A percentile compares a stretch with the other conserved stretches of the same genome.
Evolutionary conservation across 2,888 invertebrate genomes (phyloP).

Genomic region (Pristionchus mayeri): DNA sequence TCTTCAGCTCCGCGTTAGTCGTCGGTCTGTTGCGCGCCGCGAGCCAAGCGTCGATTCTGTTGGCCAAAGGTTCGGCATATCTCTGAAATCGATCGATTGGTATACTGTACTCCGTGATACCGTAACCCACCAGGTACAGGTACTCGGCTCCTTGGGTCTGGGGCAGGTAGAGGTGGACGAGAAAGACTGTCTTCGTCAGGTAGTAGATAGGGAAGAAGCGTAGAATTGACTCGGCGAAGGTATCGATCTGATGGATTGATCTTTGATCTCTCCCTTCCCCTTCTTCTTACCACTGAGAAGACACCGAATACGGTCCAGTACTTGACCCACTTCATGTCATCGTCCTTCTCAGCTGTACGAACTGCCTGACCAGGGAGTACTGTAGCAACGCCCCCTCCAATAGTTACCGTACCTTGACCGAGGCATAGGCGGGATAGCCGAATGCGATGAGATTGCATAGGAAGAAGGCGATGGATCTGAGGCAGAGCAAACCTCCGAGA

Average conservation of each 20-base stretch:
- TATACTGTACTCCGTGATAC: not conserved
- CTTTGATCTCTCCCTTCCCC: not conserved
- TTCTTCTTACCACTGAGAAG: slow-evolving; percentile 51
- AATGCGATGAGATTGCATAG: slow-evolving; percentile 67
- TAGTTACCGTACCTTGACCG: slow-evolving; percentile 55
- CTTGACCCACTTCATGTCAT: slow-evolving; percentile 86
- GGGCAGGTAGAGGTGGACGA: slow-evolving; percentile 60
- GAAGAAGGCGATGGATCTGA: slow-evolving; percentile 79
- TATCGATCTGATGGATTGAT: slow-evolving; percentile 50
- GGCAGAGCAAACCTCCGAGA: slow-evolving; percentile 45
- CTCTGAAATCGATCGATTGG: slow-evolving; percentile 15
- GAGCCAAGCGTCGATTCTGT: slow-evolving; percentile 17
- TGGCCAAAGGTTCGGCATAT: slow-evolving; percentile 22
- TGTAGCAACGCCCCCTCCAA: not conserved
- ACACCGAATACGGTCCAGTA: slow-evolving; percentile 86
- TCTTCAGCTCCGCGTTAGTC: not conserved
- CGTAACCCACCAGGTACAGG: slow-evolving; percentile 51
- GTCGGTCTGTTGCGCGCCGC: not conserved
- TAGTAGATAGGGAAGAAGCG: slow-evolving; percentile 58
- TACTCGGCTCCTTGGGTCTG: slow-evolving; percentile 58
- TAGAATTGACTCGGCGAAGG: slow-evolving; percentile 58
- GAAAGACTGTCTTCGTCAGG: slow-evolving; percentile 57
- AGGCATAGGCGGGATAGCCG: slow-evolving; percentile 63
- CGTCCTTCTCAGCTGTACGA: slow-evolving; percentile 78
- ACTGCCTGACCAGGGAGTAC: slow-evolving; percentile 76